These are phyloP conservation scores for Dendrocincla fuliginosa DNA, from an alignment of 2,797 vertebrate species.

Conservation along the genomic window DNA sequence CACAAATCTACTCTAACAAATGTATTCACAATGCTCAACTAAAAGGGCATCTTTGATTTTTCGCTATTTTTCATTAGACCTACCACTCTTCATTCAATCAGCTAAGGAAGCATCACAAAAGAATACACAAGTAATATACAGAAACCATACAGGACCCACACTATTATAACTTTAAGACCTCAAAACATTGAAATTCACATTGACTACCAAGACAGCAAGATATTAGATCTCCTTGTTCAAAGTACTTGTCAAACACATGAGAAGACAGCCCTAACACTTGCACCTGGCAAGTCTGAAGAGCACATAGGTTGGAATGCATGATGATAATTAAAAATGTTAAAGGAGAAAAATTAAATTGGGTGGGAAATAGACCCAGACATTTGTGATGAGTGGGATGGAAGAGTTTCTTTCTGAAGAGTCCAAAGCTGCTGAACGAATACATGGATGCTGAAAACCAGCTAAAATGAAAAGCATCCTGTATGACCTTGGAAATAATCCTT, in stretches of 20 bases:
- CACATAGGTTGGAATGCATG: neutral
- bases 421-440: neutral
- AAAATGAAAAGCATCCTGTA: neutral
- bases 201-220: neutral
- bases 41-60: neutral
- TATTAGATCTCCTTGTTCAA: neutral
- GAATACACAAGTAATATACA: rapidly evolving
- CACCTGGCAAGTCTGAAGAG: neutral
- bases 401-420: neutral
- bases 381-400: neutral
- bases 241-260: neutral
- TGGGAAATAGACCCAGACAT: neutral
- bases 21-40: neutral
- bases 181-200: neutral
- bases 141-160: neutral
- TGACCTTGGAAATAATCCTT: neutral
- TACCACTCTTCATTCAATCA: neutral
- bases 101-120: neutral
- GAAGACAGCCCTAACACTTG: neutral
- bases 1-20: neutral
- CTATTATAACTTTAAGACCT: neutral
- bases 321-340: neutral
- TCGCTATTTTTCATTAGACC: neutral
- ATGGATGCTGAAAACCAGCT: neutral
- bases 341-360: neutral